Evolutionary conservation across 2,113 vertebrate genomes (phyloP), one percentile per base, ranked within the genome.

Genomic region (Porphyrio hochstetteri): DNA sequence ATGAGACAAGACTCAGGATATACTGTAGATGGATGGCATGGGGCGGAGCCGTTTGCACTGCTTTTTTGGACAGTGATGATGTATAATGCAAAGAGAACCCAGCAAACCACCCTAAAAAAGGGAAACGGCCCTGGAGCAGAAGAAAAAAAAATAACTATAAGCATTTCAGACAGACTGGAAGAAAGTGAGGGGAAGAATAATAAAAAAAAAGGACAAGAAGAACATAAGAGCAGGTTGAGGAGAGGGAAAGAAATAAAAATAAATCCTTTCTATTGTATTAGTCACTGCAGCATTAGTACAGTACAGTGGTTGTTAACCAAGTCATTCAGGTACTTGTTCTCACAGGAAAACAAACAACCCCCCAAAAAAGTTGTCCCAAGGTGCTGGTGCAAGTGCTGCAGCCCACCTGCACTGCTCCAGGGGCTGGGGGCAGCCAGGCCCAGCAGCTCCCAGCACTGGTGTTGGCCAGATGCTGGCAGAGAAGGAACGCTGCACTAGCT

Each of bases 401-500:
- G n/a, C 33, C 23, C 59, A 35, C n/a, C 55, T 55, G 55, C 64
- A 74, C 20, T 5, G 12, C 12, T 29, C 12, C 29, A 31, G 36
- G 29, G 35, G 25, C 60, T 53, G 20, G 35, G 23, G 86, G 23
- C 13, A 36, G 17, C 7, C 48, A 23, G 48, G n/a, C 13, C 7
- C 48, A 48, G 48, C 48, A 46, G 67, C 42, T 69, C 24, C 52
- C 52, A 53, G 52, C 52, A 16, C 52, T 53, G 25, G 52, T 28
- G 52, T 5, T 50, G 11, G 61, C 65, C 60, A 93, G 23, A 36
- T 64, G 33, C 63, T 29, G 28, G 55, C 29, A 35, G 27, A 84
- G 23, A 18, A 46, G 44, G 44, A 61, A 35, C 1, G 0, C 0
- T 20, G 21, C 21, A 4, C n/a, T 16, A 5, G 11, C 55, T 60